Conservation (phyloP, 2,113 vertebrate species). For the Psettodes erumei region DNA sequence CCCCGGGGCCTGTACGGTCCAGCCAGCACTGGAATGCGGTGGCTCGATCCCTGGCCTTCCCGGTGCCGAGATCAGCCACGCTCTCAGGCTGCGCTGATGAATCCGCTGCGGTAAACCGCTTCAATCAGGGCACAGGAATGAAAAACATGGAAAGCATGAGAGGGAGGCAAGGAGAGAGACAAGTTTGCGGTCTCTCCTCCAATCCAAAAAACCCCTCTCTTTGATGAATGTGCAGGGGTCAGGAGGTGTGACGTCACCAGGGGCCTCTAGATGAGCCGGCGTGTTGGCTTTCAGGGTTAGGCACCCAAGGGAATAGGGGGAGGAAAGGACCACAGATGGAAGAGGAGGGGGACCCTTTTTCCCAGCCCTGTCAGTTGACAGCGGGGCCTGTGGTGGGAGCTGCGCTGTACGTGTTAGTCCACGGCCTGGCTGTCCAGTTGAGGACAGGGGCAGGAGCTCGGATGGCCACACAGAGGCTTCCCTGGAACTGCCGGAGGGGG, state of each 20-base stretch:
- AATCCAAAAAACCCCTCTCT: constrained; percentile 24
- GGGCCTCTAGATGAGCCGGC: constrained; percentile 67
- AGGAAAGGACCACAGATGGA: constrained; percentile 44
- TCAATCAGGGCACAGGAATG: constrained; percentile 62
- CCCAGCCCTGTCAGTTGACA: constrained; percentile 57
- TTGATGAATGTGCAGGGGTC: constrained; percentile 66
- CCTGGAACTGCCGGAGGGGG: constrained; percentile 38
- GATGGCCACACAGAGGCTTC: constrained; percentile 41
- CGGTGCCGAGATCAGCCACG: not conserved
- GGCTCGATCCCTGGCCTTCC: constrained; percentile 42
- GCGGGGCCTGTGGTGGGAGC: constrained; percentile 47
- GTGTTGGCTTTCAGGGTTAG: constrained; percentile 59
- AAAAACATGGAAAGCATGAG: constrained; percentile 31
- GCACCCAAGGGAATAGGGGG: constrained; percentile 39
- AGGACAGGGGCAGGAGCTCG: constrained; percentile 35
- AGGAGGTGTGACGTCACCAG: constrained; percentile 60
- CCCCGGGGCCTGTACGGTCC: constrained; percentile 51
- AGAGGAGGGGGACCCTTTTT: constrained; percentile 32
- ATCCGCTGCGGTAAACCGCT: constrained; percentile 27
- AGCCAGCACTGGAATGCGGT: constrained; percentile 58
- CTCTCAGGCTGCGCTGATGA: constrained; percentile 37
- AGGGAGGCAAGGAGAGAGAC: constrained; percentile 16
- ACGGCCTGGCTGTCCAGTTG: constrained; percentile 26
- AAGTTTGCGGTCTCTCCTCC: constrained; percentile 25
- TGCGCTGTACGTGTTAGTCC: constrained; percentile 51